Conservation (phyloP, 2,113 vertebrate species). For the Astur gentilis region DNA sequence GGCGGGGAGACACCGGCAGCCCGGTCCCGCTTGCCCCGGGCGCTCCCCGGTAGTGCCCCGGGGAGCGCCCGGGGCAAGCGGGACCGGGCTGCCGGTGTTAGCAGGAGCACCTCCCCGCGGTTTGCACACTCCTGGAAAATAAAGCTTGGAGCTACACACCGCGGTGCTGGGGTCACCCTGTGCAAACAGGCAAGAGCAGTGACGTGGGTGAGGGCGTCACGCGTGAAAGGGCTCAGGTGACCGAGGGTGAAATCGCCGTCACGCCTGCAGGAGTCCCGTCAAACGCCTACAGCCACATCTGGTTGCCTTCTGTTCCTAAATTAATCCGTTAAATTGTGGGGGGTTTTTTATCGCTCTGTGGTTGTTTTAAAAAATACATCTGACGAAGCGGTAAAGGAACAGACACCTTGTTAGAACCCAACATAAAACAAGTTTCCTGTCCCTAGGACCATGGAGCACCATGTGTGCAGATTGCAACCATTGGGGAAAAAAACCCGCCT, state of each 20-base stretch:
- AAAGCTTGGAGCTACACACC: rapidly evolving
- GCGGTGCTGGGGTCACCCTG: not conserved
- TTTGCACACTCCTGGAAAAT: not conserved
- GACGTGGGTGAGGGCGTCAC: rapidly evolving
- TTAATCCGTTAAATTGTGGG: not conserved
- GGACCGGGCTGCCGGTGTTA: rapidly evolving
- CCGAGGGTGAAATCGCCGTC: not conserved
- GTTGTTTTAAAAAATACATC: not conserved
- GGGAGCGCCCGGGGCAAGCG: not conserved
- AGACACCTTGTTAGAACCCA: not conserved
- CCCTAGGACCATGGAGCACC: no score
- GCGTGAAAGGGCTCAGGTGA: rapidly evolving
- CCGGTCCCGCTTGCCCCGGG: no score
- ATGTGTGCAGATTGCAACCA: not conserved
- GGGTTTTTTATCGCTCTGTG: rapidly evolving
- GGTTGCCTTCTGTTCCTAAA: not conserved
- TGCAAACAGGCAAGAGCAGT: not conserved
- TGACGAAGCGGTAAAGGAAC: not conserved
- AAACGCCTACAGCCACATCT: not conserved
- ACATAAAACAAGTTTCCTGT: not conserved
- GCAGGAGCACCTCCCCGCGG: rapidly evolving
- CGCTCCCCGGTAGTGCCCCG: no score
- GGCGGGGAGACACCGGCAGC: no score
- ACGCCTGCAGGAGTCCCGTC: not conserved
- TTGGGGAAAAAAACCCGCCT: no score